phyloP scores from a whole-genome alignment of 2,888 invertebrate genomes.

The Tipula vernalis region DNA sequence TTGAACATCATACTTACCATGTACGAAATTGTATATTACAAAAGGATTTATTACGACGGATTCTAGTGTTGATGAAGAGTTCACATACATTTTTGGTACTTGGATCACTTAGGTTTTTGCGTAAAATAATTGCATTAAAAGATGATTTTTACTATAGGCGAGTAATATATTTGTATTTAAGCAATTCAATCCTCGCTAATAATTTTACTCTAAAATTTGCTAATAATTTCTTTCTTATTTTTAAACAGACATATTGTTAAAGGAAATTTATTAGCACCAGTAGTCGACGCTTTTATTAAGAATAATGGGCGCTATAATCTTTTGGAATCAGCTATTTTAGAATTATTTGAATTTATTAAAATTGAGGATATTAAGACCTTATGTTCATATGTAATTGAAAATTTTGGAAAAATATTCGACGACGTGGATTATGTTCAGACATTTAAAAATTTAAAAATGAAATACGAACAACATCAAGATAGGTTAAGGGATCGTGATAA shows the following conservation, averaged over 20 bases:
- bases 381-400: constrained; percentile 90
- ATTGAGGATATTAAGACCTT: constrained; percentile 82
- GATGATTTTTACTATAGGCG: constrained; percentile 91
- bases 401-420: constrained; percentile 87
- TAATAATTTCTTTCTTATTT: background rate
- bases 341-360: constrained; percentile 98
- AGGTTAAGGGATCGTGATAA: constrained; percentile 77
- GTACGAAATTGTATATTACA: constrained; percentile 96
- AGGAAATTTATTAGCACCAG: constrained; percentile 88
- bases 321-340: constrained; percentile 95
- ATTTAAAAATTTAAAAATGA: constrained; percentile 78
- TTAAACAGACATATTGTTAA: constrained; percentile 71
- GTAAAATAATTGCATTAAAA: constrained; percentile 92
- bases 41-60: constrained; percentile 89
- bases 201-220: background rate
- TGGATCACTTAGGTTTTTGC: constrained; percentile 91
- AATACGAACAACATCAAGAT: constrained; percentile 87
- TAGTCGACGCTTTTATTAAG: constrained; percentile 89
- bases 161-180: constrained; percentile 14
- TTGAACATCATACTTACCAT: constrained; percentile 98
- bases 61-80: constrained; percentile 92
- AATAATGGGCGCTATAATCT: constrained; percentile 98
- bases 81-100: constrained; percentile 95
- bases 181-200: background rate
- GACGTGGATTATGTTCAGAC: constrained; percentile 96